Base-by-base conservation (phyloP, 2,888 invertebrate species). In the Pandemis heparana region DNA sequence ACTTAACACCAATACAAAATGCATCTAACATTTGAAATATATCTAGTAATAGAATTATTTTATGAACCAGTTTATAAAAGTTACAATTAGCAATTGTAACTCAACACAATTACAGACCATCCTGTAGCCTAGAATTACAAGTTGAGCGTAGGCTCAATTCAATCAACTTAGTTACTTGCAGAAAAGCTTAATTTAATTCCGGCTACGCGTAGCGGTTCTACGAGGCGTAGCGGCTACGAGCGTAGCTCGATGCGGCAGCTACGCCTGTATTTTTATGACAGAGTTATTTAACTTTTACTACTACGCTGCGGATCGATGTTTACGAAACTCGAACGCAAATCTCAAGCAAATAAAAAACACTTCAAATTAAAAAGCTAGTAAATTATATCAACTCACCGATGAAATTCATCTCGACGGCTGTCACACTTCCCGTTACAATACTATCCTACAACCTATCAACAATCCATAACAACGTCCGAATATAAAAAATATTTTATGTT, bases 321-420 rank as follows among this genome's bases (percentile, higher is more conserved):
- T 1, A 7, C 1, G n/a, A 5, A 48, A 46, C 14, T n/a, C n/a
- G 0, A 18, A 53, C 8, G 16, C 8, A 18, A 18, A n/a, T n/a
- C 6, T 9, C 9, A 38, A 56, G 51, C 12, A 51, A 18, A 23
- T 32, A n/a, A 4, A 5, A 16, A 65, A 41, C n/a, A 23, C 41
- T n/a, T n/a, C n/a, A n/a, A 18, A 56, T 8, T 39, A 51, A 62
- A 70, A 61, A 43, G 64, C 51, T 64, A 73, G n/a, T 16, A 62
- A 72, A 66, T 69, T 72, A 74, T 78, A 65, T 71, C 38, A 9
- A 94, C 94, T 94, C 79, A 94, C 94, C 94, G 76, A 94, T 88
- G 82, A 94, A 94, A 82, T 94, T 94, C 94, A 94, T 94, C 79
- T 88, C 87, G 91, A 76, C 78, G 79, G 59, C 63, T 83, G 79